Conservation (phyloP, 1,140 invertebrate species). For the Brachystomella parvula region DNA sequence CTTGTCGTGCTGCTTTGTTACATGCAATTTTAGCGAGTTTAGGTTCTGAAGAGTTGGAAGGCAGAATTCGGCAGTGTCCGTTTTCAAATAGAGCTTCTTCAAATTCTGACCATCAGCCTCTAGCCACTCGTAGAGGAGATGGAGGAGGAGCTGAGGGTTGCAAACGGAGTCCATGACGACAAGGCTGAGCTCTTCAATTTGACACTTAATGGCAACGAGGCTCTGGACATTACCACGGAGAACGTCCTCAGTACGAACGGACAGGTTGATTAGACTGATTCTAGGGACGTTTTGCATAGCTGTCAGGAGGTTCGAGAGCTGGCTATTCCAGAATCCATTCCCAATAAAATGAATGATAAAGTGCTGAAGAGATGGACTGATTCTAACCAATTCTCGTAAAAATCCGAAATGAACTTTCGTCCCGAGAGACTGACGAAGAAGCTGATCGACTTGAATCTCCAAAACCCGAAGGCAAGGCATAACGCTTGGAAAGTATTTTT, state of each 20-base stretch:
- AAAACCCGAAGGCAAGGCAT: background rate
- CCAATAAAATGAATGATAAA: constrained; percentile 8
- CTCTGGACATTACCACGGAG: background rate
- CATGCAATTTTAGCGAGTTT: background rate
- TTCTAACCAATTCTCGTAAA: background rate
- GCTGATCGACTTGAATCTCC: constrained; percentile 7
- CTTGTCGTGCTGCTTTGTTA: background rate
- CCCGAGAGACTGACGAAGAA: background rate
- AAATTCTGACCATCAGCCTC: background rate
- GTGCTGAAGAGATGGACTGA: background rate
- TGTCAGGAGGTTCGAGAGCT: background rate
- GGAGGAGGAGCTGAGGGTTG: background rate
- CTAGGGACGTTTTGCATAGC: background rate
- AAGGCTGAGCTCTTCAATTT: background rate
- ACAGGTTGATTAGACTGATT: constrained; percentile 1
- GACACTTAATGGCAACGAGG: constrained; percentile 1
- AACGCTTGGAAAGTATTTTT: background rate
- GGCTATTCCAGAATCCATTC: constrained; percentile 1
- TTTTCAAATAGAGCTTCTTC: background rate
- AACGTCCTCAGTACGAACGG: background rate
- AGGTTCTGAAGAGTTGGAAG: background rate
- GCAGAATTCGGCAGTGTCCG: background rate
- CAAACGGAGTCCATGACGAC: background rate
- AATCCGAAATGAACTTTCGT: constrained; percentile 2
- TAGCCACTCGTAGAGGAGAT: background rate